Conservation (phyloP, 2,888 invertebrate species). For the Troides aeacus region DNA sequence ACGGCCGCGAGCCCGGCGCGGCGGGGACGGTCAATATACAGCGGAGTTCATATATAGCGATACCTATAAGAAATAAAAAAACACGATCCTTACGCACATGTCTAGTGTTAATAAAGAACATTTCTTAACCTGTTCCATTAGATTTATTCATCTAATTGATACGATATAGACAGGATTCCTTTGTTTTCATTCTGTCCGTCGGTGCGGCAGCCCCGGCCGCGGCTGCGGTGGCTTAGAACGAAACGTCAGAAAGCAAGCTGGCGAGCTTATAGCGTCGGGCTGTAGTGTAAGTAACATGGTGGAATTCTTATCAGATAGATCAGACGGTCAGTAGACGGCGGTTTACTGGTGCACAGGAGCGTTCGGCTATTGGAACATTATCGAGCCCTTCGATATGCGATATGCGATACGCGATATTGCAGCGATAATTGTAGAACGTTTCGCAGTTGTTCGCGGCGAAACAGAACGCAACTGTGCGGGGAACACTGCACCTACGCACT, state of each 20-base stretch:
- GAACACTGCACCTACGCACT: not conserved
- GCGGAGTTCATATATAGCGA: too few relatives aligned
- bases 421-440: conserved; percentile 11
- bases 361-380: conserved; percentile 6
- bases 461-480: conserved; percentile 9
- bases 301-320: not conserved
- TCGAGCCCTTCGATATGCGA: conserved; percentile 12
- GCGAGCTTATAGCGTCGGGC: not conserved
- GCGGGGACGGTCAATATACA: too few relatives aligned
- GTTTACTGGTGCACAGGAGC: conserved; percentile 4
- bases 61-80: too few relatives aligned
- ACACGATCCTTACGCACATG: too few relatives aligned
- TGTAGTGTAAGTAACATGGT: conserved; percentile 1
- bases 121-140: too few relatives aligned
- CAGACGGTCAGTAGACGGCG: conserved; percentile 4
- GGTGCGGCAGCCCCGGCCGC: too few relatives aligned
- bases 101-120: not conserved
- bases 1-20: too few relatives aligned
- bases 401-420: conserved; percentile 1
- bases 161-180: too few relatives aligned
- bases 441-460: conserved; percentile 10
- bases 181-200: too few relatives aligned
- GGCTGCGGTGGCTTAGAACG: conserved; percentile 1
- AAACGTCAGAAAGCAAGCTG: not conserved
- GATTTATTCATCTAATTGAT: too few relatives aligned